Conservation (phyloP, 2,888 invertebrate genomes). For the Cerastis leucographa region DNA sequence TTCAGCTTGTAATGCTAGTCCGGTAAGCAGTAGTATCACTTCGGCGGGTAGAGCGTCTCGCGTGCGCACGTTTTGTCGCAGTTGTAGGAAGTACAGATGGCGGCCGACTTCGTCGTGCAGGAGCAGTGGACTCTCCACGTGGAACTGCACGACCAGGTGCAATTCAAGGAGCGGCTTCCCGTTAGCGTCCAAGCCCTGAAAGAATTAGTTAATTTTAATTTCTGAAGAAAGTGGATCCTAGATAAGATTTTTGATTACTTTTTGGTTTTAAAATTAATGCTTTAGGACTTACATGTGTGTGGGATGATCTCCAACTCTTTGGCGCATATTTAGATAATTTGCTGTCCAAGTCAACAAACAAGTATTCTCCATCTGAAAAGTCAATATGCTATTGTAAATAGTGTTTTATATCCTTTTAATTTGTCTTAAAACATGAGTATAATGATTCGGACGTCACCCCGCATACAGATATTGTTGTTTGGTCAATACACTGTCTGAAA, state of each 20-base stretch:
- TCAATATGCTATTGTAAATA: slow-evolving; percentile 57
- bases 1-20: slow-evolving; percentile 97
- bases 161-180: slow-evolving; percentile 97
- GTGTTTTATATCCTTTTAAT: not conserved
- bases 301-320: slow-evolving; percentile 98
- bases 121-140: slow-evolving; percentile 97
- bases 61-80: slow-evolving; percentile 96
- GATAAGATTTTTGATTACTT: not conserved
- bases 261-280: not conserved
- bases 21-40: slow-evolving; percentile 95
- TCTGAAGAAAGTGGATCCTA: slow-evolving; percentile 2
- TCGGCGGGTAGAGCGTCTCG: slow-evolving; percentile 92
- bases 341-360: slow-evolving; percentile 98
- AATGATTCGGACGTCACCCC: not conserved
- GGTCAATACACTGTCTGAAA: not conserved
- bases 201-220: slow-evolving; percentile 43
- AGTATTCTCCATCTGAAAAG: slow-evolving; percentile 97
- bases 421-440: not conserved
- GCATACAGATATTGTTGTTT: not conserved
- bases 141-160: slow-evolving; percentile 97
- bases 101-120: slow-evolving; percentile 97
- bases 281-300: slow-evolving; percentile 94
- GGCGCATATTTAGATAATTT: slow-evolving; percentile 99
- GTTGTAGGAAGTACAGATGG: slow-evolving; percentile 98
- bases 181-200: slow-evolving; percentile 96